Evolutionary conservation across 2,797 vertebrate genomes (phyloP), one percentile per base, ranked within the genome.

Genomic region (Myiothlypis chrysogaster): DNA sequence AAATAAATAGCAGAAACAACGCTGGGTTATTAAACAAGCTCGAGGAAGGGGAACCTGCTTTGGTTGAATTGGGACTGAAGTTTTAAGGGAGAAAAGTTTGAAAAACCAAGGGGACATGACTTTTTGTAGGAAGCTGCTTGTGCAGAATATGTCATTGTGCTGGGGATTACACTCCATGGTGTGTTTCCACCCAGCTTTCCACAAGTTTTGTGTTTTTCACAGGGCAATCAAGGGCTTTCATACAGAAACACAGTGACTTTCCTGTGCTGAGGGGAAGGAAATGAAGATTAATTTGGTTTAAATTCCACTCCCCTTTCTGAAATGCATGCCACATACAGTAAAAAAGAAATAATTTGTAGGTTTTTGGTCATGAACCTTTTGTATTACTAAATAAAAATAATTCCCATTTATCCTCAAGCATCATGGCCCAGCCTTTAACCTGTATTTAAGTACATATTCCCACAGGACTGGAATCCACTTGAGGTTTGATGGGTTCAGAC

Each of bases 351-450:
- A 24, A 83, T 39, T 86, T 84, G 23, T 77, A 63, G 49, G 28
- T 9, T 88, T 87, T 71, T 81, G 39, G 50, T 39, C 43, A 11
- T 78, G 18, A 92, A 35, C 23, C 41, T 81, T 89, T 64, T 34
- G 10, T 85, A 19, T 92, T 87, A 85, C 37, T 73, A 63, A 84
- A 95, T 81, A 88, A 93, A 92, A 83, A 50, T 70, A 24, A 81
- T 77, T 95, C 88, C 70, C 46, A 50, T 84, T 89, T 81, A 35
- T 86, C 50, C 50, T 94, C 87, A 95, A 97, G 93, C 83, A 75
- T 75, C 78, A 53, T 50, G 57, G 52, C 66, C 90, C 63, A 53
- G 52, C 72, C 91, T 94, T 95, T 80, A 94, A 21, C 77, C 85
- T 94, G 21, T 87, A 8, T 70, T 94, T 97, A 76, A 82, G 59